phyloP scores from a whole-genome alignment of 1,140 invertebrate genomes.

The Drosophila ficusphila region DNA sequence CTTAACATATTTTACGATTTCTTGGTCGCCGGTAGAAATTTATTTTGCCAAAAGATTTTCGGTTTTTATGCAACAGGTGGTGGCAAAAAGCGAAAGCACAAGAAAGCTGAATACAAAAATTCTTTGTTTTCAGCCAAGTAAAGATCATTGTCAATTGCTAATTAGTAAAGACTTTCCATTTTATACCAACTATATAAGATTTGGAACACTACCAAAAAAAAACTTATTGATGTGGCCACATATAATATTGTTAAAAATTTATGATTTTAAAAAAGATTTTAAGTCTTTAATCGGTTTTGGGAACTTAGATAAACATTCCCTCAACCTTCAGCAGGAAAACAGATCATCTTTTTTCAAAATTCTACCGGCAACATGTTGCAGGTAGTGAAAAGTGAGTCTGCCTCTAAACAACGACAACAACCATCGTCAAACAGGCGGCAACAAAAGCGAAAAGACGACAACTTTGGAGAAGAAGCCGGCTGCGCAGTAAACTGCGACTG shows the following conservation, averaged over 20 bases:
- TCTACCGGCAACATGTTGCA: conserved; percentile 39
- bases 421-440: conserved; percentile 25
- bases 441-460: conserved; percentile 74
- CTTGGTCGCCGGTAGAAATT: conserved; percentile 61
- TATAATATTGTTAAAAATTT: too few relatives aligned
- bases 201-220: too few relatives aligned
- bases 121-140: too few relatives aligned
- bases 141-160: too few relatives aligned
- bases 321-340: not conserved
- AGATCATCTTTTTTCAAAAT: not conserved
- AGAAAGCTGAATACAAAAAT: not conserved
- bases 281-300: too few relatives aligned
- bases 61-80: conserved; percentile 67
- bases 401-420: conserved; percentile 15
- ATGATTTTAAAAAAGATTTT: too few relatives aligned
- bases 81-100: conserved; percentile 66
- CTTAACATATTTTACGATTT: conserved; percentile 77
- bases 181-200: too few relatives aligned
- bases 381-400: conserved; percentile 77
- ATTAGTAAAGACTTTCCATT: too few relatives aligned
- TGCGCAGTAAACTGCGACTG: conserved; percentile 5
- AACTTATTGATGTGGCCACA: too few relatives aligned
- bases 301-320: not conserved
- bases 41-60: conserved; percentile 53
- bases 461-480: conserved; percentile 45